These are phyloP conservation scores for Zaprionus kolodkinae DNA, from an alignment of 1,140 invertebrate species.

Conservation along the genomic window DNA sequence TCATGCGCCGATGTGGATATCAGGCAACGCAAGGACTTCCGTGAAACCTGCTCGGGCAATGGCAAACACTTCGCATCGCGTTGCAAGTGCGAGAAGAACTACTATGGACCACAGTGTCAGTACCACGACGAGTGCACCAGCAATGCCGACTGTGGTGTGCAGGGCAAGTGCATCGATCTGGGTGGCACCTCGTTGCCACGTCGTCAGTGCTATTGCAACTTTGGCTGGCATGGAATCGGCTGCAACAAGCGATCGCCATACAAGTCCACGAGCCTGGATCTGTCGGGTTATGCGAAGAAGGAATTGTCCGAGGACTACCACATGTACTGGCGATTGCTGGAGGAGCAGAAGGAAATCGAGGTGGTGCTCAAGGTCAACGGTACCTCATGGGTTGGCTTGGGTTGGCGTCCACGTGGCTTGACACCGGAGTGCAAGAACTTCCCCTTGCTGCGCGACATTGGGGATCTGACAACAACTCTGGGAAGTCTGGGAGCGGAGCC, in stretches of 20 bases:
- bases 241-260: constrained; percentile 91
- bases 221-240: constrained; percentile 92
- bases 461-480: constrained; percentile 69
- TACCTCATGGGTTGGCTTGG: constrained; percentile 93
- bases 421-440: constrained; percentile 91
- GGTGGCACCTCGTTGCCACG: constrained; percentile 91
- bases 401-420: constrained; percentile 91
- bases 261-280: constrained; percentile 88
- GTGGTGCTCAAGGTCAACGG: constrained; percentile 92
- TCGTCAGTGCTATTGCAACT: constrained; percentile 94
- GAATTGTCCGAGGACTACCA: constrained; percentile 89
- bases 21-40: constrained; percentile 88
- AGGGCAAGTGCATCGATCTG: constrained; percentile 93
- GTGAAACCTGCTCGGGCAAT: constrained; percentile 92
- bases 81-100: constrained; percentile 93
- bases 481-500: constrained; percentile 74
- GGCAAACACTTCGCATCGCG: constrained; percentile 90
- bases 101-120: constrained; percentile 92
- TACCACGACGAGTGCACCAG: constrained; percentile 93
- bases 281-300: constrained; percentile 88
- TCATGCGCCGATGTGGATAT: constrained; percentile 98
- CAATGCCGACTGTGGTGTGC: constrained; percentile 92
- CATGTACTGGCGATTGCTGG: constrained; percentile 93
- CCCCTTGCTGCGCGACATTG: constrained; percentile 87
- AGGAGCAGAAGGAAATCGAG: constrained; percentile 93